phyloP scores from a whole-genome alignment of 2,797 vertebrate genomes.

The Microtus obscurus region DNA sequence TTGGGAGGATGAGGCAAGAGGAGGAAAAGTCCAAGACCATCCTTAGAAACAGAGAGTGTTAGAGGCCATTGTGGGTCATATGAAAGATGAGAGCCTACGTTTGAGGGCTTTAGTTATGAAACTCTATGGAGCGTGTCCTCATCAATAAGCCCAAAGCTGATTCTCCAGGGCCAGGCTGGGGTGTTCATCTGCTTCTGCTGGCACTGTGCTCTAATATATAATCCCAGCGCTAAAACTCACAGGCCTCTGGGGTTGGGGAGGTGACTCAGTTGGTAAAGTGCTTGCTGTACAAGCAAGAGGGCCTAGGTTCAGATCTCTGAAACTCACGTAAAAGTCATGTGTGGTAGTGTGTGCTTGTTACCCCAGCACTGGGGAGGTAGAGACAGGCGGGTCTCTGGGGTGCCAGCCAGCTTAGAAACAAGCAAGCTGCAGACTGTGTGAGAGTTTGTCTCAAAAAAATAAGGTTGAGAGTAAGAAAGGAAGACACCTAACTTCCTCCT shows the following conservation, averaged over 20 bases:
- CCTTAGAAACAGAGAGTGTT: background rate
- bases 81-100: background rate
- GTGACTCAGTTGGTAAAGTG: background rate
- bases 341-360: background rate
- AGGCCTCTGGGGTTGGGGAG: background rate
- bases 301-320: background rate
- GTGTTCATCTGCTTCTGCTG: background rate
- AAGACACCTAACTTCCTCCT: background rate
- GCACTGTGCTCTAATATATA: fast-evolving
- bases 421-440: background rate
- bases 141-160: background rate
- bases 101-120: background rate
- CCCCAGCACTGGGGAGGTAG: background rate
- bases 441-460: background rate
- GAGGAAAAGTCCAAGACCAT: background rate
- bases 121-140: background rate
- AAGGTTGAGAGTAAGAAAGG: background rate
- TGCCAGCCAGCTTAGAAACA: background rate
- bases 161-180: background rate
- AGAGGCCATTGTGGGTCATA: background rate
- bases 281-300: background rate
- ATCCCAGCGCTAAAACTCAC: background rate
- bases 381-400: background rate
- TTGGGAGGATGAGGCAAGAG: background rate
- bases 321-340: background rate